A percentile compares a stretch with the other conserved stretches of the same genome.
Evolutionary conservation across 2,113 vertebrate genomes (phyloP).

Genomic region (Clarias gariepinus): DNA sequence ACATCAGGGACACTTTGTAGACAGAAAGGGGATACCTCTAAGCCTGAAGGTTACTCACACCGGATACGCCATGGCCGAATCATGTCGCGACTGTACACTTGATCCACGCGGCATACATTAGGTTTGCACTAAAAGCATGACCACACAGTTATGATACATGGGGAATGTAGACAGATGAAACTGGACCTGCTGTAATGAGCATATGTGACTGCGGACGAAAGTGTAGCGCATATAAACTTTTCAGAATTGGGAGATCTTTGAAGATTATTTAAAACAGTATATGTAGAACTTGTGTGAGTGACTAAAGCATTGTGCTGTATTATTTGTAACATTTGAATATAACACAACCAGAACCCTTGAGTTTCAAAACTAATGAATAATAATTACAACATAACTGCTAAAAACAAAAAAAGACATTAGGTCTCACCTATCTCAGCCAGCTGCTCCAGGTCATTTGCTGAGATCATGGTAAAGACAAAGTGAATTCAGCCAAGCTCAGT

Average conservation of each 20-base stretch:
- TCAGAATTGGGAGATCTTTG: not conserved
- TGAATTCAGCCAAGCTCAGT: not conserved
- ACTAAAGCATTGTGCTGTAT: not conserved
- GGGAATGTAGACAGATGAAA: not conserved
- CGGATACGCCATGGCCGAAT: not conserved
- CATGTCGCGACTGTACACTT: not conserved
- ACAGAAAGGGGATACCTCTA: not conserved
- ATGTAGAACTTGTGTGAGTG: not conserved
- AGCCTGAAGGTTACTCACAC: not conserved
- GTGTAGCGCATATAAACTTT: not conserved
- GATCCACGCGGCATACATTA: not conserved
- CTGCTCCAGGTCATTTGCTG: conserved; percentile 69
- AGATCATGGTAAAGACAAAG: conserved; percentile 56
- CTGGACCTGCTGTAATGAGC: not conserved
- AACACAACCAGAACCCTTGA: not conserved
- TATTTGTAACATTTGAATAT: not conserved
- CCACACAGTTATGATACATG: not conserved
- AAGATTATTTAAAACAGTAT: not conserved
- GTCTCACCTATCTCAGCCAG: conserved; percentile 77
- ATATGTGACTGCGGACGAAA: no score
- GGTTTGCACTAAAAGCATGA: not conserved
- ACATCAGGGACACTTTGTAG: conserved; percentile 13
- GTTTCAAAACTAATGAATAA: not conserved
- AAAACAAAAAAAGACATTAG: not conserved
- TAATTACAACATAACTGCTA: not conserved